phyloP scores from a whole-genome alignment of 2,113 vertebrate species.

The Thryonomys swinderianus region DNA sequence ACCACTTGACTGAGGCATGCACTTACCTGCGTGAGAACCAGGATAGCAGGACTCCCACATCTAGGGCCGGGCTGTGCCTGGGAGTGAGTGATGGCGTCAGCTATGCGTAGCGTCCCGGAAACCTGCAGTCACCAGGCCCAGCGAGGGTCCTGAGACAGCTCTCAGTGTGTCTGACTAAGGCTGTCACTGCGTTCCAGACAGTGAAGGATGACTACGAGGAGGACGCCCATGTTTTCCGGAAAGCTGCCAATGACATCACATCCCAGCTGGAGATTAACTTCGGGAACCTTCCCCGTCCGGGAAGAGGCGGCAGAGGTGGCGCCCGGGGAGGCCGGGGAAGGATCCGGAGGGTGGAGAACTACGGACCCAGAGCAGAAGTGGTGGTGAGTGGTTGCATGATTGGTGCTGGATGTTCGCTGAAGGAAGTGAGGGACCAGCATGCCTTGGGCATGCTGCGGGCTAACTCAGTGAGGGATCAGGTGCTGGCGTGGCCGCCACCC shows the following conservation, averaged over 20 bases:
- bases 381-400: conserved; percentile 70
- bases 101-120: rapidly evolving
- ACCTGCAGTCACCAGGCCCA: background rate
- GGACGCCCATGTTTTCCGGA: conserved; percentile 87
- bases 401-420: background rate
- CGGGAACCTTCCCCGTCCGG: conserved; percentile 91
- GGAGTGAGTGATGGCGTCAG: background rate
- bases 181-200: conserved; percentile 79
- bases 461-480: background rate
- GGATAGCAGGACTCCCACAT: background rate
- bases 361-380: conserved; percentile 70
- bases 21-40: background rate
- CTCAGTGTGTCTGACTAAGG: background rate
- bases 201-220: conserved; percentile 87
- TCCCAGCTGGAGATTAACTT: conserved; percentile 96
- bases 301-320: conserved; percentile 90
- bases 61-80: rapidly evolving
- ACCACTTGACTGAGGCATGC: background rate
- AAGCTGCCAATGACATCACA: conserved; percentile 96
- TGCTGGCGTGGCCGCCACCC: background rate
- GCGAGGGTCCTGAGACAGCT: background rate
- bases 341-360: conserved; percentile 80
- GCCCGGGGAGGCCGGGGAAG: conserved; percentile 85
- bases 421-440: background rate
- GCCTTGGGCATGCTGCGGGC: background rate